Percentiles rank a stretch among this genome's conserved stretches.
These are phyloP conservation scores for Tretioscincus oriximinensis DNA, from an alignment of 2,113 vertebrate genomes.

Conservation along the genomic window DNA sequence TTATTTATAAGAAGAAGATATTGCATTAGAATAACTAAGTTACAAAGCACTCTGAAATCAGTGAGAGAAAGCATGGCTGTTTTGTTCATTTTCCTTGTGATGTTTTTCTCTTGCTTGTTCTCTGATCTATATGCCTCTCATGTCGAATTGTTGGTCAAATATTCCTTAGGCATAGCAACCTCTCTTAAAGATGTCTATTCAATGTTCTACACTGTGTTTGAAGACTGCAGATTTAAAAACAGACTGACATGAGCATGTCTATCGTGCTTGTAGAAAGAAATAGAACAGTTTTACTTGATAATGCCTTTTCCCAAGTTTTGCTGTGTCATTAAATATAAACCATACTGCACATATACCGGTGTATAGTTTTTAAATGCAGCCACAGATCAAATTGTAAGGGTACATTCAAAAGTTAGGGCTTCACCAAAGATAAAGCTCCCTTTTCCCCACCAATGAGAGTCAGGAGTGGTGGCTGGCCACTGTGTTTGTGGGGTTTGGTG, in stretches of 20 bases:
- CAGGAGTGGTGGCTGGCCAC: too few species aligned
- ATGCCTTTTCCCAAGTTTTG: background rate
- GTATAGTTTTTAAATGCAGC: background rate
- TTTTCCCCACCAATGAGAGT: too few species aligned
- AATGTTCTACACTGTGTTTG: background rate
- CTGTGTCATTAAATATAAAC: background rate
- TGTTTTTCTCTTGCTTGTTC: too few species aligned
- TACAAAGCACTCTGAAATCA: background rate
- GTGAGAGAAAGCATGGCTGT: background rate
- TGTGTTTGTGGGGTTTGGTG: too few species aligned
- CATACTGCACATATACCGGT: too few species aligned
- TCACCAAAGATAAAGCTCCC: too few species aligned
- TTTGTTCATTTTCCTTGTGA: background rate
- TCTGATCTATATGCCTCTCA: background rate
- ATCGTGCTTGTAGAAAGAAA: background rate
- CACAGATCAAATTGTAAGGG: too few species aligned
- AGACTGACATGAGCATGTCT: background rate
- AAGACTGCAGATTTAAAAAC: background rate
- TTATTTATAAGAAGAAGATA: background rate
- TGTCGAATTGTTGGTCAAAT: background rate
- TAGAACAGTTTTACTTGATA: too few species aligned
- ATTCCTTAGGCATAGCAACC: background rate
- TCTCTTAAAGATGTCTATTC: background rate
- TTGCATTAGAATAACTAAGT: background rate
- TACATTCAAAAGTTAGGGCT: too few species aligned